Evolutionary conservation across 1,140 invertebrate genomes (phyloP).

Genomic region (Tetranychus urticae): DNA sequence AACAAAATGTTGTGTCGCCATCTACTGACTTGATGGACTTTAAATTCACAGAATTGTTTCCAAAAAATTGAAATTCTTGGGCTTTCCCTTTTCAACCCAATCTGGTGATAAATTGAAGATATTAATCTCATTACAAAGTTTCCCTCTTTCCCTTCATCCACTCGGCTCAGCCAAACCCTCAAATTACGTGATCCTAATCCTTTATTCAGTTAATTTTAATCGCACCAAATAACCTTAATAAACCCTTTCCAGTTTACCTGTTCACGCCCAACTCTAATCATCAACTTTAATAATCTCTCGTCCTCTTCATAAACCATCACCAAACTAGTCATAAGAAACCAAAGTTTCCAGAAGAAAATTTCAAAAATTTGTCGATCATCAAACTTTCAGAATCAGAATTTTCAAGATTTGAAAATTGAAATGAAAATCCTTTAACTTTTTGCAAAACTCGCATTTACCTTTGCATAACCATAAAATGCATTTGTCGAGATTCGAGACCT

Average conservation of each 20-base stretch:
- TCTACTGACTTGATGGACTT: background rate
- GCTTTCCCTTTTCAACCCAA: background rate
- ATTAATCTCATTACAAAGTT: background rate
- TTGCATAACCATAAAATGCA: too few relatives aligned
- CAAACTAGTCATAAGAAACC: slow-evolving; percentile 65
- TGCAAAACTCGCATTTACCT: too few relatives aligned
- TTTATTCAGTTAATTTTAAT: slow-evolving; percentile 67
- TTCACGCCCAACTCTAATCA: slow-evolving; percentile 79
- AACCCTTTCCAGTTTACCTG: slow-evolving; percentile 50
- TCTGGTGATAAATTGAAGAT: background rate
- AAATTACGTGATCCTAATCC: slow-evolving; percentile 70
- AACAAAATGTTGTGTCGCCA: background rate
- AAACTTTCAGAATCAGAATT: too few relatives aligned
- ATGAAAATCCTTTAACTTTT: too few relatives aligned
- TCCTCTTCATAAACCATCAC: slow-evolving; percentile 70
- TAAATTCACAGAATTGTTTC: background rate
- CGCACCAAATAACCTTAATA: slow-evolving; percentile 50
- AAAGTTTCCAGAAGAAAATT: too few relatives aligned
- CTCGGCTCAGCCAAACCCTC: slow-evolving; percentile 1
- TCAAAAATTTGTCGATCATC: too few relatives aligned
- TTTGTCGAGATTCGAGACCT: too few relatives aligned
- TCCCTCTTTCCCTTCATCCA: background rate
- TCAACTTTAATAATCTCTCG: slow-evolving; percentile 78
- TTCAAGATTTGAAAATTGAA: too few relatives aligned
- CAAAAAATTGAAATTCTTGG: background rate